These are phyloP conservation scores for Epizoanthus illoricatus DNA, from an alignment of 92 coral and sea anemone species.

Conservation along the genomic window DNA sequence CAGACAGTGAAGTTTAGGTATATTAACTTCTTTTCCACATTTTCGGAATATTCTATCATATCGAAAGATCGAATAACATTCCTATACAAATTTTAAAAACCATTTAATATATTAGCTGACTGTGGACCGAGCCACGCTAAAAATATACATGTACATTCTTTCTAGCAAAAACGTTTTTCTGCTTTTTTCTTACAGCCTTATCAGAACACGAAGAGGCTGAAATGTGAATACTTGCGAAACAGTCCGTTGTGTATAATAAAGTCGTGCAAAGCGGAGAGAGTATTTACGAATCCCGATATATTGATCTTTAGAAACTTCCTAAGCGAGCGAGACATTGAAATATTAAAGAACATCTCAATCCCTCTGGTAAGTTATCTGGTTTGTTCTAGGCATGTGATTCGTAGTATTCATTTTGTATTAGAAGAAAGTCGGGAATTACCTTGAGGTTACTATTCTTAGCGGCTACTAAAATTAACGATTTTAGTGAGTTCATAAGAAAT, in stretches of 20 bases:
- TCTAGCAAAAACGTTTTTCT: no score
- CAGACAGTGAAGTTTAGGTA: no score
- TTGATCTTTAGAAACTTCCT: constrained; percentile 71
- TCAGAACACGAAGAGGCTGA: constrained; percentile 69
- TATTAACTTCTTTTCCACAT: no score
- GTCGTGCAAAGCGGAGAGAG: constrained; percentile 78
- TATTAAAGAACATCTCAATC: constrained; percentile 73
- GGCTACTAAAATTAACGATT: no score
- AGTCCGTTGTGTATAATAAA: constrained; percentile 78
- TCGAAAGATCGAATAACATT: no score
- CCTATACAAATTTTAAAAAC: no score
- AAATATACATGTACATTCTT: background rate
- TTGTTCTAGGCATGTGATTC: no score
- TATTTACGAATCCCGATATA: constrained; percentile 93
- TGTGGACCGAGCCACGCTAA: background rate
- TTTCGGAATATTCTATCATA: no score
- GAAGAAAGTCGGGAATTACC: background rate
- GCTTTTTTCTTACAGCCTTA: constrained; percentile 55
- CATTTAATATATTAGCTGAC: background rate
- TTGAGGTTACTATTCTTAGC: no score
- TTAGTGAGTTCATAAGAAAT: no score
- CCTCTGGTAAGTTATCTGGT: constrained; percentile 70
- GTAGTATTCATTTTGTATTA: background rate
- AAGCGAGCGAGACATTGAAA: constrained; percentile 75
- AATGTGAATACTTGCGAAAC: constrained; percentile 64